A percentile compares a stretch with the other conserved stretches of the same genome.
phyloP scores from a whole-genome alignment of 2,888 invertebrate genomes.

The Mesorhabditis sp. region DNA sequence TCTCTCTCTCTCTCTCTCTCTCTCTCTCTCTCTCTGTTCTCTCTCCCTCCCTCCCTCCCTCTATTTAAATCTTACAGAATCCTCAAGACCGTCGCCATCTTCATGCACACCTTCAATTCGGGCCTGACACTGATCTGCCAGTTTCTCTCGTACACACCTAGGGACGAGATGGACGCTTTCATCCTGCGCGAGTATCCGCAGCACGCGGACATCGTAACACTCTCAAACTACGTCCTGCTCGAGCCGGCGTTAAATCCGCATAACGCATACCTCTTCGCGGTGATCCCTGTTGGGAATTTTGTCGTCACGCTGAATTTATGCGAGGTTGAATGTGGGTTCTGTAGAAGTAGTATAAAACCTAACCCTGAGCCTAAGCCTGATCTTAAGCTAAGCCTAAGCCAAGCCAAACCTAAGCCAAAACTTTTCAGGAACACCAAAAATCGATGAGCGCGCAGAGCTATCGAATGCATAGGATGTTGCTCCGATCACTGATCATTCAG shows the following conservation, averaged over 20 bases:
- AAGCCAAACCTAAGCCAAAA: not conserved
- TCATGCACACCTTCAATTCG: not conserved
- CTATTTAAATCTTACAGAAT: not conserved
- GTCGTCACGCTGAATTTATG: not conserved
- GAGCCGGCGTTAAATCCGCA: not conserved
- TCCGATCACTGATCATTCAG: slow-evolving; percentile 6
- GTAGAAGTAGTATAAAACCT: not conserved
- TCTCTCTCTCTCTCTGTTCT: no score
- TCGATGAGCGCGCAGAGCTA: not conserved
- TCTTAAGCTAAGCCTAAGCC: no score
- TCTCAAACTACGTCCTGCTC: not conserved
- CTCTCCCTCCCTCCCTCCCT: no score
- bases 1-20: no score
- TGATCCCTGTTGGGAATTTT: not conserved
- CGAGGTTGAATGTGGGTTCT: not conserved
- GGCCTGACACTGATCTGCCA: not conserved
- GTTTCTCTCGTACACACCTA: not conserved
- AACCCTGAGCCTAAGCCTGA: no score
- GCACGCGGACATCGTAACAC: not conserved
- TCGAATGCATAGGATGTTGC: not conserved
- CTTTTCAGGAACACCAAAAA: not conserved
- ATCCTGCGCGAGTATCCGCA: not conserved
- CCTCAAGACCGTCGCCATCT: not conserved
- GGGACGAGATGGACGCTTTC: not conserved
- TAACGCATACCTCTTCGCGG: not conserved